Conservation (phyloP, 2,888 invertebrate species). For the Drosophila cognata region DNA sequence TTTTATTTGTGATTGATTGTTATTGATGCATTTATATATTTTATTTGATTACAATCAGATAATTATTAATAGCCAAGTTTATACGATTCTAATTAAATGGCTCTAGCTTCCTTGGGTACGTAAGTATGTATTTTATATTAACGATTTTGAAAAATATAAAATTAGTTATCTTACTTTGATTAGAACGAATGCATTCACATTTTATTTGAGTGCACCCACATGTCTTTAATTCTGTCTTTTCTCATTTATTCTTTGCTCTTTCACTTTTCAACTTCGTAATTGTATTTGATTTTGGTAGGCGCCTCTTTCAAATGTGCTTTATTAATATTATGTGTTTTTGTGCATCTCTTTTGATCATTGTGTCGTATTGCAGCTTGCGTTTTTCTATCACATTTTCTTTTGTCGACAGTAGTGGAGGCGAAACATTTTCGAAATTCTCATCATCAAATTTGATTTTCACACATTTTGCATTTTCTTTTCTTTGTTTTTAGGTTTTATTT, state of each 20-base stretch:
- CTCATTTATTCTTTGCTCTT: neutral
- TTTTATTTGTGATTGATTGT: slow-evolving; percentile 2
- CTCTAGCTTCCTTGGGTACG: slow-evolving; percentile 1
- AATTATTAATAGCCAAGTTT: neutral
- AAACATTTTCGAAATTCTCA: slow-evolving; percentile 29
- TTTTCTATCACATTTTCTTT: slow-evolving; percentile 10
- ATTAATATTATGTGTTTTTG: neutral
- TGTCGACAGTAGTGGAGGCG: slow-evolving; percentile 38
- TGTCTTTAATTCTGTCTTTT: neutral
- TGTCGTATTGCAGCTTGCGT: neutral
- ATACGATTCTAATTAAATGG: slow-evolving; percentile 3
- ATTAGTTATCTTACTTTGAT: neutral
- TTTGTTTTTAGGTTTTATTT: slow-evolving; percentile 13
- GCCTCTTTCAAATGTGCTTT: neutral
- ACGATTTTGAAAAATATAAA: neutral
- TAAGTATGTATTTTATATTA: neutral
- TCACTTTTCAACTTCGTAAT: neutral
- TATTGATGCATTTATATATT: neutral
- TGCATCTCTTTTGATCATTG: neutral
- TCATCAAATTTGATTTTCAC: neutral
- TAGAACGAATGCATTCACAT: neutral
- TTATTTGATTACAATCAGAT: neutral
- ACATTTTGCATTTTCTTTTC: slow-evolving; percentile 1
- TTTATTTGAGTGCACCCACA: neutral
- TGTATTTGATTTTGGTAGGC: neutral